phyloP scores from a whole-genome alignment of 2,797 vertebrate genomes.

The Lutjanus campechanus region DNA sequence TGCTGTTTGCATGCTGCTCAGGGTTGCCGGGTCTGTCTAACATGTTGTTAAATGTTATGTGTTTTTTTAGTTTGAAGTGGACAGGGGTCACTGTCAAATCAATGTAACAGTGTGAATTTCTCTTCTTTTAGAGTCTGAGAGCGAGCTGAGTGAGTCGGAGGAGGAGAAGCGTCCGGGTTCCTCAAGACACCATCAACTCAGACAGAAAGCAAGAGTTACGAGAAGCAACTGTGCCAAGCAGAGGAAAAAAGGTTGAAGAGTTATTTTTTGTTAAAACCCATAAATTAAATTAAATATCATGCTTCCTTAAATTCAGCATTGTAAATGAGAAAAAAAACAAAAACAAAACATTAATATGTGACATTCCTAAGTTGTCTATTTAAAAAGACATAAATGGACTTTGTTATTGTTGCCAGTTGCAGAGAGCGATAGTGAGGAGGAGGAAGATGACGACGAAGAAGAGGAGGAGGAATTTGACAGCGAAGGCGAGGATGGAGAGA shows the following conservation, averaged over 20 bases:
- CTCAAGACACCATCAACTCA: constrained; percentile 69
- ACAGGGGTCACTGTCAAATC: neutral
- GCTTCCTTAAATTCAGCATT: neutral
- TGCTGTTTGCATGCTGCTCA: too few species aligned
- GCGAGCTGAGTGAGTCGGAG: constrained; percentile 77
- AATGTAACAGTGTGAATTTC: neutral
- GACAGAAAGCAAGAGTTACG: constrained; percentile 83
- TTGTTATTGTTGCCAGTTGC: constrained; percentile 60
- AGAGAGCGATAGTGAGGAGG: constrained; percentile 80
- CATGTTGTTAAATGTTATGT: neutral
- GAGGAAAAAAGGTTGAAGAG: constrained; percentile 75
- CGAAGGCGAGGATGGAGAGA: constrained; percentile 75
- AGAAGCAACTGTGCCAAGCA: constrained; percentile 82
- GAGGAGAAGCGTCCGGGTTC: constrained; percentile 69
- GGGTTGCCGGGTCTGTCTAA: neutral
- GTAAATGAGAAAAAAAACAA: neutral
- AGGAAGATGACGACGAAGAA: constrained; percentile 55
- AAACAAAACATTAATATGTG: neutral
- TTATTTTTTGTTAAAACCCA: neutral
- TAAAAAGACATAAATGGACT: neutral
- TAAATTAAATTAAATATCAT: neutral
- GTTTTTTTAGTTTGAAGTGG: too few species aligned
- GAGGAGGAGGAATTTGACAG: constrained; percentile 72
- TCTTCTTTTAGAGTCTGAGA: constrained; percentile 80
- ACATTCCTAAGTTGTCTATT: neutral